Conservation (phyloP, 2,113 vertebrate species). For the Coturnix japonica region DNA sequence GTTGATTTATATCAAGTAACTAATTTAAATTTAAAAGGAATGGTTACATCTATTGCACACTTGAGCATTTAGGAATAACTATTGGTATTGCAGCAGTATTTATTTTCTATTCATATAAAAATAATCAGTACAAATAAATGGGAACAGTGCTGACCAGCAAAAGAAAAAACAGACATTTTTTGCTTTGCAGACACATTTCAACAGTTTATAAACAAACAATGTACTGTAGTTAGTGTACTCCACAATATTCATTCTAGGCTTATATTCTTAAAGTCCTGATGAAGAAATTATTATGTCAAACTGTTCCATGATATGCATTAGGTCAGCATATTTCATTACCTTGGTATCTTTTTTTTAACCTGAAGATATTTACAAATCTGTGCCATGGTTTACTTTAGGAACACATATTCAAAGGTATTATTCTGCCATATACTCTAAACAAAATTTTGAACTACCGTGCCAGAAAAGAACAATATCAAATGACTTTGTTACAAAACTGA, state of each 20-base stretch:
- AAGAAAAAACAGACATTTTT: background rate
- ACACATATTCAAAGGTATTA: background rate
- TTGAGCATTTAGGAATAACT: constrained; percentile 47
- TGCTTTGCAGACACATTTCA: background rate
- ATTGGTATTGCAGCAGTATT: background rate
- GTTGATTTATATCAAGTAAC: constrained; percentile 50
- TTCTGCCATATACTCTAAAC: background rate
- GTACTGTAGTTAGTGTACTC: background rate
- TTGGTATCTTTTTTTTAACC: background rate
- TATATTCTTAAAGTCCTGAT: background rate
- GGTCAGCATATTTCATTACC: background rate
- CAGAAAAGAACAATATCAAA: background rate
- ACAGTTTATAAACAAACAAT: background rate
- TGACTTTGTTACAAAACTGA: background rate
- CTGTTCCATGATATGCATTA: background rate
- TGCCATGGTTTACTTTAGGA: background rate
- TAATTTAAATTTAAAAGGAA: constrained; percentile 59
- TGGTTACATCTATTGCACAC: background rate
- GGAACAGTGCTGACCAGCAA: background rate
- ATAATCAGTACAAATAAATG: background rate
- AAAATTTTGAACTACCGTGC: background rate
- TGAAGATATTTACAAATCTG: background rate
- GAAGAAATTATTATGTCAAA: background rate
- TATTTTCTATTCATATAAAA: background rate
- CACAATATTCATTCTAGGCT: background rate